These are phyloP conservation scores for Carpatolechia fugitivella DNA, from an alignment of 2,888 invertebrate genomes.

Conservation along the genomic window DNA sequence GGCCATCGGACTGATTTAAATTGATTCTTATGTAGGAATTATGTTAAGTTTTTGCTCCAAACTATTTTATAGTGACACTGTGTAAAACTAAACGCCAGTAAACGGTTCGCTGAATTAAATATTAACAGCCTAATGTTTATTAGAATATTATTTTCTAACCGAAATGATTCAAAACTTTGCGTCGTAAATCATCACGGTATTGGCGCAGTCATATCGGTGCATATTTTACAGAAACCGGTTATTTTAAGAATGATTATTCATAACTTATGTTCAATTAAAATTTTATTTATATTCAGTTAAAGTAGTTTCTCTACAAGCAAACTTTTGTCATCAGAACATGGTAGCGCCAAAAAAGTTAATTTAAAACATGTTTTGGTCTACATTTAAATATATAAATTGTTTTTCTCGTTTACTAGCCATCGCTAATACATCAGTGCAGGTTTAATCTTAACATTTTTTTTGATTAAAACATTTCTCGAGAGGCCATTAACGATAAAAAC, in stretches of 20 bases:
- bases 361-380: slow-evolving; percentile 9
- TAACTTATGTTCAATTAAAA: slow-evolving; percentile 13
- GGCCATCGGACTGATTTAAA: slow-evolving; percentile 54
- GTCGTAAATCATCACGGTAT: slow-evolving; percentile 13
- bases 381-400: slow-evolving; percentile 27
- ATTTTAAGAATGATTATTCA: slow-evolving; percentile 7
- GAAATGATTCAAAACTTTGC: too few relatives aligned
- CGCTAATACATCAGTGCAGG: slow-evolving; percentile 27
- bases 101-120: neutral
- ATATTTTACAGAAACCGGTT: slow-evolving; percentile 11
- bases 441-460: slow-evolving; percentile 36
- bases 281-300: slow-evolving; percentile 3
- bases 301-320: slow-evolving; percentile 13
- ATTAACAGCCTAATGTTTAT: neutral
- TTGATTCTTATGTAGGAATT: slow-evolving; percentile 57
- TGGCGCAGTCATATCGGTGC: slow-evolving; percentile 13
- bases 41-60: slow-evolving; percentile 31
- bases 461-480: slow-evolving; percentile 47
- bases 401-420: slow-evolving; percentile 18
- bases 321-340: slow-evolving; percentile 14
- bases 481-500: slow-evolving; percentile 45
- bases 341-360: slow-evolving; percentile 16
- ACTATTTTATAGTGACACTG: slow-evolving; percentile 12
- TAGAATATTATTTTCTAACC: neutral
- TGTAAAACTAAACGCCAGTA: neutral